phyloP scores from a whole-genome alignment of 2,113 vertebrate species.

The Felis chaus region DNA sequence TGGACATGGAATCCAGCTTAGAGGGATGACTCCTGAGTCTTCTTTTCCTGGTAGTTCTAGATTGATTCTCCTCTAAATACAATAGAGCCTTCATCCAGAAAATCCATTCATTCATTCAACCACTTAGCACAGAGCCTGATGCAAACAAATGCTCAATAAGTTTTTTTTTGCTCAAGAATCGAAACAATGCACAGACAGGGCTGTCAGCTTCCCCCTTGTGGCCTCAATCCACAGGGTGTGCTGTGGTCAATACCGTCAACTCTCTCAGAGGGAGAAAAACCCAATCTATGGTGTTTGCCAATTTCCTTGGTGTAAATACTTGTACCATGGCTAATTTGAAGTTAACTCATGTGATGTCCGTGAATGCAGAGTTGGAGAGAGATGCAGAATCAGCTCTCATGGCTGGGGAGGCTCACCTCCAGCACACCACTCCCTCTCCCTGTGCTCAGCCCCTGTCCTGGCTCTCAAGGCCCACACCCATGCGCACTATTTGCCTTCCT shows the following conservation, averaged over 20 bases:
- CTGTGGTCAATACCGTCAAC: not conserved
- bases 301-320: not conserved
- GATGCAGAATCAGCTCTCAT: not conserved
- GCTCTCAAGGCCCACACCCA: not conserved
- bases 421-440: not conserved
- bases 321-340: not conserved
- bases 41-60: not conserved
- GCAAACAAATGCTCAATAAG: not conserved
- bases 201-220: not conserved
- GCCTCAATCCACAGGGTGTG: not conserved
- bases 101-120: not conserved
- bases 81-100: not conserved
- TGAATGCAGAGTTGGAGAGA: not conserved
- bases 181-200: not conserved
- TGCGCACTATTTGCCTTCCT: not conserved
- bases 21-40: not conserved
- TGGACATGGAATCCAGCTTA: not conserved
- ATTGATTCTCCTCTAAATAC: not conserved
- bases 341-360: not conserved
- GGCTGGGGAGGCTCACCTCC: not conserved
- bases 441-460: not conserved
- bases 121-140: not conserved
- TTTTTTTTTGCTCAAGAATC: conserved; percentile 30
- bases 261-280: not conserved
- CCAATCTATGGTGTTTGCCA: not conserved